These are phyloP conservation scores for Aleadryas rufinucha DNA, from an alignment of 2,113 vertebrate genomes.

Conservation along the genomic window DNA sequence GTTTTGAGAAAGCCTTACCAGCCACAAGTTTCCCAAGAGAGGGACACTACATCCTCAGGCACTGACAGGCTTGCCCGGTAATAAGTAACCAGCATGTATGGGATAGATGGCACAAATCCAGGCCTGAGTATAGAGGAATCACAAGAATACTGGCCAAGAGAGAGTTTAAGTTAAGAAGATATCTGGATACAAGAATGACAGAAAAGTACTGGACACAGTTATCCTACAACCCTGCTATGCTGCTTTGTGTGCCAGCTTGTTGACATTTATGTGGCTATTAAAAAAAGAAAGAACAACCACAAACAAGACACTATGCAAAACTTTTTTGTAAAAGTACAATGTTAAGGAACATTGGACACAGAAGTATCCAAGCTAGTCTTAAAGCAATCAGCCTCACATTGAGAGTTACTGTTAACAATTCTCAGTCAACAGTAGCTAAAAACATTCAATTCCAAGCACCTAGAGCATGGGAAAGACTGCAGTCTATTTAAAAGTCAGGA, in stretches of 20 bases:
- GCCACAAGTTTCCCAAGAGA: slow-evolving; percentile 8
- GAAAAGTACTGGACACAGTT: background rate
- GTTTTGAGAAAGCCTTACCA: background rate
- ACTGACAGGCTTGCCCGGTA: background rate
- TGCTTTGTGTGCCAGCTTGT: background rate
- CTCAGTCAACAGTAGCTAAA: background rate
- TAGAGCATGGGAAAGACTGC: background rate
- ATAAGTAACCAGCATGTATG: background rate
- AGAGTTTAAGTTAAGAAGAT: background rate
- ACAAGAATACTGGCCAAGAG: background rate
- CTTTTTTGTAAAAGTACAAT: background rate
- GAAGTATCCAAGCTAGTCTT: background rate
- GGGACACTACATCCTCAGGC: background rate
- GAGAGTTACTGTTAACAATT: background rate
- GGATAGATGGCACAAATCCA: background rate
- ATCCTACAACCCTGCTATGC: background rate
- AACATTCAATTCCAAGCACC: background rate
- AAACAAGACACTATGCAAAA: background rate
- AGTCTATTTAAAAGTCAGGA: background rate
- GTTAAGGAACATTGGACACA: background rate
- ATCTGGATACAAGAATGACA: background rate
- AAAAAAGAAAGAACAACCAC: slow-evolving; percentile 4
- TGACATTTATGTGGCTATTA: background rate
- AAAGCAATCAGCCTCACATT: background rate
- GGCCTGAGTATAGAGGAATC: background rate